Conservation (phyloP, 1,140 invertebrate genomes). For the Piezodorus guildinii region DNA sequence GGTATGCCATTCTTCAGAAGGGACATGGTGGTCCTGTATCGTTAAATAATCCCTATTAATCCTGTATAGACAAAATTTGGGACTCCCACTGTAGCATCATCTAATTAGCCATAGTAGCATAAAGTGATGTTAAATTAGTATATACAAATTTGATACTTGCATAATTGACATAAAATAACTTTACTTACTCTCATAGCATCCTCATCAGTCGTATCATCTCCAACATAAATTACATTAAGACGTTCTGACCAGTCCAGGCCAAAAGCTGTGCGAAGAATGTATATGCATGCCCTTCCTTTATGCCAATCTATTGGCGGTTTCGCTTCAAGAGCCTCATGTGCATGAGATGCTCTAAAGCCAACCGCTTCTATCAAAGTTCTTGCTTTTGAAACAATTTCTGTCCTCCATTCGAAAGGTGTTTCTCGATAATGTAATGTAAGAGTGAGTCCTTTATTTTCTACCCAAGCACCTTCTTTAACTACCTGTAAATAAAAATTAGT, state of each 20-base stretch:
- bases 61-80: too few species aligned
- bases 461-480: conserved; percentile 78
- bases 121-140: too few species aligned
- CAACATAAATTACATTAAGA: conserved; percentile 79
- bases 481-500: conserved; percentile 35
- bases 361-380: conserved; percentile 56
- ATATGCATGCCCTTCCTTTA: conserved; percentile 79
- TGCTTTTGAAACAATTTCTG: conserved; percentile 52
- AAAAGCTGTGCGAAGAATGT: conserved; percentile 77
- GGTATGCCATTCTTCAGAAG: too few species aligned
- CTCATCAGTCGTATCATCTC: conserved; percentile 82
- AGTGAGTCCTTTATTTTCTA: conserved; percentile 79
- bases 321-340: conserved; percentile 75
- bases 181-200: conserved; percentile 72
- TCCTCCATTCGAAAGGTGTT: conserved; percentile 52
- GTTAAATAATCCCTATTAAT: too few species aligned
- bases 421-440: conserved; percentile 82
- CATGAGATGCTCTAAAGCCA: conserved; percentile 62
- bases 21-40: too few species aligned
- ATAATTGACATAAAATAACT: too few species aligned
- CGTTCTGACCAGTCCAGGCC: conserved; percentile 84
- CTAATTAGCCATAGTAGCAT: too few species aligned
- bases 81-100: too few species aligned
- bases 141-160: too few species aligned
- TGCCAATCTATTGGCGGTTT: conserved; percentile 83